Conservation (phyloP, 2,797 vertebrate genomes). For the Podarcis lilfordi region DNA sequence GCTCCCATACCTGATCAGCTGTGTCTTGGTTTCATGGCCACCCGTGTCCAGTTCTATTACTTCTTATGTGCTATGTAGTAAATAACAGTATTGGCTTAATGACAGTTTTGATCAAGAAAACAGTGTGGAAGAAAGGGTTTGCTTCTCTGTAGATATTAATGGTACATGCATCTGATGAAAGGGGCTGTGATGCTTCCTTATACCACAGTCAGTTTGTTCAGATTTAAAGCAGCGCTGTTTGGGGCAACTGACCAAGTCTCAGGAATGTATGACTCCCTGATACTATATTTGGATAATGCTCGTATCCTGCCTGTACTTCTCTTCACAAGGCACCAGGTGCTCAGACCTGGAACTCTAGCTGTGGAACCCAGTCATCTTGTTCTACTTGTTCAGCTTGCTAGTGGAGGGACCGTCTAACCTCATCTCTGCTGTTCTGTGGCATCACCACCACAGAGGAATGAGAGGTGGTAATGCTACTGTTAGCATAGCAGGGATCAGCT, state of each 20-base stretch:
- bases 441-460: neutral
- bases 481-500: neutral
- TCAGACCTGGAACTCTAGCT: neutral
- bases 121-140: neutral
- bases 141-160: neutral
- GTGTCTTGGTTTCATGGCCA: neutral
- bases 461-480: neutral
- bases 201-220: neutral
- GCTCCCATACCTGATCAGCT: no score
- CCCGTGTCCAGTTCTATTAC: neutral
- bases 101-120: neutral
- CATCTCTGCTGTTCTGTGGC: neutral
- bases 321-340: neutral
- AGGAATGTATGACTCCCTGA: neutral
- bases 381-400: neutral
- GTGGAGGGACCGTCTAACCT: neutral
- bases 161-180: neutral
- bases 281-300: neutral
- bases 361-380: neutral
- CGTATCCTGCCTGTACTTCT: neutral
- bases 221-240: neutral
- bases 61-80: neutral
- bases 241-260: neutral
- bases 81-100: neutral
- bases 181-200: neutral